A percentile compares a stretch with the other conserved stretches of the same genome.
Conservation (phyloP, 2,797 vertebrate genomes). For the Acomys russatus region DNA sequence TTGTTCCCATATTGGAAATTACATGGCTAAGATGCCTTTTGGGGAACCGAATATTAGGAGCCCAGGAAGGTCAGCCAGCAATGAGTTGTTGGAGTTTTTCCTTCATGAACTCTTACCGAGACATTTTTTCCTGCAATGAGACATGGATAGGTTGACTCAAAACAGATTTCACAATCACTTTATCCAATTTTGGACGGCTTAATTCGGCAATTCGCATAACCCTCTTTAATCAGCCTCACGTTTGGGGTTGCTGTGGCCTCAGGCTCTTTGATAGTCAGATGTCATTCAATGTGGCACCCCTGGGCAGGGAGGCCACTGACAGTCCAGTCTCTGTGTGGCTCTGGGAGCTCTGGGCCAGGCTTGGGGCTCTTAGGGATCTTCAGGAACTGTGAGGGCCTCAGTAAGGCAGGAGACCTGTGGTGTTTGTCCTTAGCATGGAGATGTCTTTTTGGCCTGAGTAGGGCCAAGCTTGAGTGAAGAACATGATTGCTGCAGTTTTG, state of each 20-base stretch:
- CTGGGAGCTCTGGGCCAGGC: not conserved
- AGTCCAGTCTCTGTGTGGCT: not conserved
- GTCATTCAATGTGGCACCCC: conserved; percentile 28
- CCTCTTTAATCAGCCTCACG: conserved; percentile 84
- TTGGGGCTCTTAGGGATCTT: not conserved
- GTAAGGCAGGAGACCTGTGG: not conserved
- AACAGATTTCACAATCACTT: conserved; percentile 90
- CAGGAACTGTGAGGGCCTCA: not conserved
- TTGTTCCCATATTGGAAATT: conserved; percentile 96
- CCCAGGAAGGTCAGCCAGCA: conserved; percentile 91
- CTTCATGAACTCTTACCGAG: conserved; percentile 87
- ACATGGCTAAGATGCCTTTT: conserved; percentile 92
- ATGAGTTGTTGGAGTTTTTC: conserved; percentile 85
- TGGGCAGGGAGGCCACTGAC: not conserved
- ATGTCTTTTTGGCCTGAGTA: fast-evolving
- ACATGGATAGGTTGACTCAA: conserved; percentile 89
- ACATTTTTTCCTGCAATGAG: conserved; percentile 88
- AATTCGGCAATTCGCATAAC: conserved; percentile 87
- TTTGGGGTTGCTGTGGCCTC: conserved; percentile 78
- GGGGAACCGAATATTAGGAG: conserved; percentile 91
- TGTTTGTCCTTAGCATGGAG: not conserved
- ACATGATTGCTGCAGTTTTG: conserved; percentile 4
- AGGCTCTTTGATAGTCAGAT: conserved; percentile 68
- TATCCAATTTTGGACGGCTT: conserved; percentile 89
- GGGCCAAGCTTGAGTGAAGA: not conserved